Evolutionary conservation across 2,888 invertebrate genomes (phyloP).

Genomic region (Diadromus collaris): DNA sequence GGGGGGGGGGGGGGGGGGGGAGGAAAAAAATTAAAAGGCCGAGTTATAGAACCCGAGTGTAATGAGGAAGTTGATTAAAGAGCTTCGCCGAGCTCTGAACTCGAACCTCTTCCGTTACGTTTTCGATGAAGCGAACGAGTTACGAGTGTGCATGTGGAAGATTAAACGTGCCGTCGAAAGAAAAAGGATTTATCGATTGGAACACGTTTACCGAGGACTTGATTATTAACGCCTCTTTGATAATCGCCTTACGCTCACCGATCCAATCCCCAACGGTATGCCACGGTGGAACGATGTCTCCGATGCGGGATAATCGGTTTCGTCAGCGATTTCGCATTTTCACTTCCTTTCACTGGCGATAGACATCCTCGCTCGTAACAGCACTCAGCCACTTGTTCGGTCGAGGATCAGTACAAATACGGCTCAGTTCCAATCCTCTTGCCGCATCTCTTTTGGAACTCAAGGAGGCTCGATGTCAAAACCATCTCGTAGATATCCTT

Average conservation of each 20-base stretch:
- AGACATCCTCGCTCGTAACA: constrained; percentile 9
- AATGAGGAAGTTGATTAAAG: constrained; percentile 58
- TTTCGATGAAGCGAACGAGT: constrained; percentile 5
- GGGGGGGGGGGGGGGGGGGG: neutral
- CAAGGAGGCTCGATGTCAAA: constrained; percentile 9
- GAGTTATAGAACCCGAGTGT: constrained; percentile 27
- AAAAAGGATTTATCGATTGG: constrained; percentile 28
- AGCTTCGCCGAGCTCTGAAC: constrained; percentile 17
- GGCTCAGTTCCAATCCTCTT: constrained; percentile 26
- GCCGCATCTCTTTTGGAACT: constrained; percentile 36
- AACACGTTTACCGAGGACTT: constrained; percentile 15
- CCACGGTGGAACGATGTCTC: constrained; percentile 1
- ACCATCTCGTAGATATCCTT: neutral
- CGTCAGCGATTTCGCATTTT: constrained; percentile 2
- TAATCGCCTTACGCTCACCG: constrained; percentile 10
- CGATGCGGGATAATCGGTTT: constrained; percentile 27
- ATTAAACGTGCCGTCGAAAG: constrained; percentile 10
- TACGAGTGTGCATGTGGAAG: constrained; percentile 9
- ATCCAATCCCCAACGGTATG: constrained; percentile 1
- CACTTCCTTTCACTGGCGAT: constrained; percentile 16
- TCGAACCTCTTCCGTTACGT: constrained; percentile 12
- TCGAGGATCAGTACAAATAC: constrained; percentile 26
- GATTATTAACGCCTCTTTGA: constrained; percentile 12
- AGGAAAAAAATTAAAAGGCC: constrained; percentile 4
- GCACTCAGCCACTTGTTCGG: constrained; percentile 40